Evolutionary conservation across 2,797 vertebrate genomes (phyloP).

Genomic region (Anguilla obscura): DNA sequence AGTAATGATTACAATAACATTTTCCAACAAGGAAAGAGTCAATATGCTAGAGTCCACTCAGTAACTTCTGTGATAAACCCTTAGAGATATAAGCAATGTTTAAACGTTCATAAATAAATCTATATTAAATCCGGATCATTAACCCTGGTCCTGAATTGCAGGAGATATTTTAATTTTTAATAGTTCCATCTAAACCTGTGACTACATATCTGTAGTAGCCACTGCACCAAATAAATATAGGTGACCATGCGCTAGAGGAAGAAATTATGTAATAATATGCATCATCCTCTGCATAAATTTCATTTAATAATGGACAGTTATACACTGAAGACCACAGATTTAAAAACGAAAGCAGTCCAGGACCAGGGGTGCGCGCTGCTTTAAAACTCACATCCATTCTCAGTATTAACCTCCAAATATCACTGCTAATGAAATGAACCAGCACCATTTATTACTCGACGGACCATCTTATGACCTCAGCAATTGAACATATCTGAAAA

Average conservation of each 20-base stretch:
- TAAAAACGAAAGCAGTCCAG: not conserved
- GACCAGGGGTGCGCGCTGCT: not conserved
- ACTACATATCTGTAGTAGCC: not conserved
- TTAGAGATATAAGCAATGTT: not conserved
- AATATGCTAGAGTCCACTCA: not conserved
- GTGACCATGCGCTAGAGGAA: not conserved
- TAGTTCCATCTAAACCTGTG: not conserved
- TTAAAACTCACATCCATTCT: not conserved
- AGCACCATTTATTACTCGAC: slow-evolving; percentile 13
- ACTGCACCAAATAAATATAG: not conserved
- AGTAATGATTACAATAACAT: not conserved
- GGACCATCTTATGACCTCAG: not conserved
- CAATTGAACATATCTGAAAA: not conserved
- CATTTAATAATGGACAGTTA: not conserved
- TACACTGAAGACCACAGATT: not conserved
- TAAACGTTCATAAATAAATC: not conserved
- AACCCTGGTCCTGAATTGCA: not conserved
- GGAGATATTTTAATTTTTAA: not conserved
- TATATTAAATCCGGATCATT: not conserved
- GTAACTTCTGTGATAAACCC: not conserved
- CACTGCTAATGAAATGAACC: not conserved
- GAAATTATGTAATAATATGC: not conserved
- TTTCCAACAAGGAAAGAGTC: not conserved
- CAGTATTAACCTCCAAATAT: not conserved
- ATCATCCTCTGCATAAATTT: not conserved